Conservation (phyloP, 2,797 vertebrate genomes). For the Betta splendens region DNA sequence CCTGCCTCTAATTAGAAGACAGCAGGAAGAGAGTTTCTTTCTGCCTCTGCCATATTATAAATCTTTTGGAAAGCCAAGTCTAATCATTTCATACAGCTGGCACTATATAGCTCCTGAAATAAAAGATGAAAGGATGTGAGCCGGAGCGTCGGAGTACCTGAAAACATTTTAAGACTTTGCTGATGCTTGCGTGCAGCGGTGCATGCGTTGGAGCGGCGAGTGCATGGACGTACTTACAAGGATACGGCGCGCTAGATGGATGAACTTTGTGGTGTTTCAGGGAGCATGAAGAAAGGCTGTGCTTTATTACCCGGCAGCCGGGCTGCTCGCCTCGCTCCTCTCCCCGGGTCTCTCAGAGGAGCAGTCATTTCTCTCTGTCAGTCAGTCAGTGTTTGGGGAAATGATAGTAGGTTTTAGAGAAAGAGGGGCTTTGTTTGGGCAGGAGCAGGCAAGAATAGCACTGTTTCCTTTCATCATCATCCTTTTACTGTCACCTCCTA, state of each 20-base stretch:
- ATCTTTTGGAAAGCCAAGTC: constrained; percentile 54
- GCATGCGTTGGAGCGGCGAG: constrained; percentile 11
- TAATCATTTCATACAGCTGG: constrained; percentile 73
- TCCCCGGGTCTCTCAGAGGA: constrained; percentile 65
- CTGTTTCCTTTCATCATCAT: constrained; percentile 76
- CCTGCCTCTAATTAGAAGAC: constrained; percentile 69
- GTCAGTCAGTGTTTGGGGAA: constrained; percentile 73
- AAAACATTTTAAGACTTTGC: constrained; percentile 55
- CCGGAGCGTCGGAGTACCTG: constrained; percentile 33
- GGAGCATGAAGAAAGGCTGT: constrained; percentile 20
- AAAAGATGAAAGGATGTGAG: constrained; percentile 51
- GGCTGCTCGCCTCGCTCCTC: constrained; percentile 55
- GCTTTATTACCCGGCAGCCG: constrained; percentile 72
- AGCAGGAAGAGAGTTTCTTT: constrained; percentile 53
- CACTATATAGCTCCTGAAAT: constrained; percentile 52
- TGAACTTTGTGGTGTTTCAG: constrained; percentile 22
- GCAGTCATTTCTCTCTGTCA: constrained; percentile 68
- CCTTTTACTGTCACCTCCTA: constrained; percentile 68
- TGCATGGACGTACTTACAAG: constrained; percentile 22
- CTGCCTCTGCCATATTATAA: constrained; percentile 66
- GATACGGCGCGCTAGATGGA: constrained; percentile 28
- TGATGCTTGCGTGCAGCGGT: constrained; percentile 12
- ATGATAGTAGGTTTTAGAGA: constrained; percentile 70
- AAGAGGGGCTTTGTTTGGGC: constrained; percentile 72
- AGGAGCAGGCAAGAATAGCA: constrained; percentile 66